Evolutionary conservation across 2,113 vertebrate species (phyloP).

Genomic region (Mionectes macconnelli): DNA sequence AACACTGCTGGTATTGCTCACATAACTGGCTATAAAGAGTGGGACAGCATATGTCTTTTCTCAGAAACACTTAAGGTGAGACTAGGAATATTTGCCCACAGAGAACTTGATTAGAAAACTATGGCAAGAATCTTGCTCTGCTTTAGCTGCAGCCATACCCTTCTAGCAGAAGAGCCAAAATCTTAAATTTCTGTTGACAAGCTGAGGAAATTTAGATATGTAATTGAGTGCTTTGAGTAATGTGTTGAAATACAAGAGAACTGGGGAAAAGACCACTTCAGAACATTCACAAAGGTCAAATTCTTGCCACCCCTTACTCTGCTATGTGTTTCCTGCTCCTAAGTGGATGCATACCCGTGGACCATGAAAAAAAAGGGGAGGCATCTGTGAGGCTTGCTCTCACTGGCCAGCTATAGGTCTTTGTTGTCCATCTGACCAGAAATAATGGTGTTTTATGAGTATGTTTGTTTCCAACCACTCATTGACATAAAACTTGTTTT

Average conservation of each 20-base stretch:
- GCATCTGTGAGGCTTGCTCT: not conserved
- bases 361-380: not conserved
- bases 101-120: not conserved
- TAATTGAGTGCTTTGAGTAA: not conserved
- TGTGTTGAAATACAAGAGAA: not conserved
- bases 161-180: not conserved
- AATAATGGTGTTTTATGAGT: not conserved
- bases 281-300: not conserved
- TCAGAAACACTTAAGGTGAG: not conserved
- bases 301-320: not conserved
- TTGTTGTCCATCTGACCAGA: not conserved
- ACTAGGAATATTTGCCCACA: not conserved
- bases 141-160: not conserved
- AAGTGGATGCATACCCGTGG: not conserved
- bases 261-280: not conserved
- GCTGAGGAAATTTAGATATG: not conserved
- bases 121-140: conserved; percentile 34
- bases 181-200: conserved; percentile 12
- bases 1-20: not conserved
- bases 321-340: not conserved
- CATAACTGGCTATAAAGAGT: not conserved
- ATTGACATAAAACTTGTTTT: conserved; percentile 14
- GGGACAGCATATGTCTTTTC: not conserved
- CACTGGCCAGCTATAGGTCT: not conserved
- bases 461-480: not conserved